Conservation (phyloP, 2,888 invertebrate genomes). For the Chymomyza fuscimana region DNA sequence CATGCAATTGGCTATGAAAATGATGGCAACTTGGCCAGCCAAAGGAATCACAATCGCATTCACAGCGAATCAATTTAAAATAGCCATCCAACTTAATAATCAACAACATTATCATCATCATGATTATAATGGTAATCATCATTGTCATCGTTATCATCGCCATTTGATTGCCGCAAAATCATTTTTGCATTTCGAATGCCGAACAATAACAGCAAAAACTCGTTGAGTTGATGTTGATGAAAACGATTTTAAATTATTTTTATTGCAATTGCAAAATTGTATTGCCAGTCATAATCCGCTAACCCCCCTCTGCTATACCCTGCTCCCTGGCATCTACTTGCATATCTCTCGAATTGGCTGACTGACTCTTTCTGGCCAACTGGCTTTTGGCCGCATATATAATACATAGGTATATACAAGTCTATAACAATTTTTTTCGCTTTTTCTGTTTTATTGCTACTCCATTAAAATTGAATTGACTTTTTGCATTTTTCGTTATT, state of each 20-base stretch:
- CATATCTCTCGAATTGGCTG: neutral
- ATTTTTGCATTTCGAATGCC: constrained; percentile 51
- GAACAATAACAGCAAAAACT: constrained; percentile 40
- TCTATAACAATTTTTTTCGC: constrained; percentile 66
- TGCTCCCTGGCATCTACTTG: no score
- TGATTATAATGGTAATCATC: constrained; percentile 35
- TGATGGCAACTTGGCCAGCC: constrained; percentile 46
- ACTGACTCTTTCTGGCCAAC: constrained; percentile 12
- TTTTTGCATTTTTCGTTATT: constrained; percentile 38
- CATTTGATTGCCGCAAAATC: constrained; percentile 62
- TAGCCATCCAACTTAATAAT: constrained; percentile 69
- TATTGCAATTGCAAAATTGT: constrained; percentile 70
- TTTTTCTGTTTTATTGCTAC: constrained; percentile 73
- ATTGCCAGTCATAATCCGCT: constrained; percentile 39
- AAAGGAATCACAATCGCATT: constrained; percentile 46
- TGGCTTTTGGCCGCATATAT: constrained; percentile 6
- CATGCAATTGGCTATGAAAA: constrained; percentile 70
- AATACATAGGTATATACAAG: constrained; percentile 35
- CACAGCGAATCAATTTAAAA: constrained; percentile 77
- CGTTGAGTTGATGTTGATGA: constrained; percentile 75
- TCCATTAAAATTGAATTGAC: constrained; percentile 72
- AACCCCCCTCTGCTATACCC: constrained; percentile 9
- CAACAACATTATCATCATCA: constrained; percentile 33
- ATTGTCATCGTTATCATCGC: constrained; percentile 28
- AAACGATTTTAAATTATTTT: constrained; percentile 78